These are phyloP conservation scores for Stomatorhinus ivindoensis DNA, from an alignment of 2,113 vertebrate species.

Conservation along the genomic window DNA sequence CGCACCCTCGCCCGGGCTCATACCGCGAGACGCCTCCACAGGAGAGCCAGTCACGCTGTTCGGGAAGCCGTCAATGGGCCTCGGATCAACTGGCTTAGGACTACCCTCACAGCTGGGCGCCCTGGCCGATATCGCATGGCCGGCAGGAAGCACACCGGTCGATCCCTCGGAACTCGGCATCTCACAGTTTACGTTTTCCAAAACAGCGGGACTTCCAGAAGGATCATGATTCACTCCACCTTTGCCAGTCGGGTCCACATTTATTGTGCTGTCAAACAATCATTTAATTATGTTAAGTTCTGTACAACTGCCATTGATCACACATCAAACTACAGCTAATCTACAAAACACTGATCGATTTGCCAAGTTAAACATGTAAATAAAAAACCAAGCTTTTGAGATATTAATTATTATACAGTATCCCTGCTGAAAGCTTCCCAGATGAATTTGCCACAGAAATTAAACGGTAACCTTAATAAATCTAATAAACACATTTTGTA, in stretches of 20 bases:
- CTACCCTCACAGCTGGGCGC: constrained; percentile 34
- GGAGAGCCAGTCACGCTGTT: constrained; percentile 29
- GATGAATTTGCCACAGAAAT: neutral
- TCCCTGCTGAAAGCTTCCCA: neutral
- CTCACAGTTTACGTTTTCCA: constrained; percentile 25
- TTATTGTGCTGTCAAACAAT: constrained; percentile 2
- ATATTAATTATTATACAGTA: neutral
- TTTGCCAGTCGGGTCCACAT: constrained; percentile 2
- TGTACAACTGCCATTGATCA: neutral
- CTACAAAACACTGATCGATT: neutral
- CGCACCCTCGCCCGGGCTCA: constrained; percentile 26
- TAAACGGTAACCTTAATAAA: neutral
- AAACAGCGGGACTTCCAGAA: neutral
- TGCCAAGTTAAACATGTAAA: neutral
- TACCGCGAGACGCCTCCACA: neutral
- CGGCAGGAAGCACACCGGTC: constrained; percentile 8
- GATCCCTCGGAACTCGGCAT: constrained; percentile 16
- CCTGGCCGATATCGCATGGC: constrained; percentile 25
- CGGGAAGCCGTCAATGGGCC: constrained; percentile 40
- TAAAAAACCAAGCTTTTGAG: neutral
- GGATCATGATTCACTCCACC: neutral
- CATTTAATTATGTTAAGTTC: neutral
- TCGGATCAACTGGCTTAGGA: constrained; percentile 37
- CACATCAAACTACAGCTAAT: neutral
- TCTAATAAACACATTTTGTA: neutral